Evolutionary conservation across 1,140 invertebrate genomes (phyloP).

Genomic region (Drosophila takahashii): DNA sequence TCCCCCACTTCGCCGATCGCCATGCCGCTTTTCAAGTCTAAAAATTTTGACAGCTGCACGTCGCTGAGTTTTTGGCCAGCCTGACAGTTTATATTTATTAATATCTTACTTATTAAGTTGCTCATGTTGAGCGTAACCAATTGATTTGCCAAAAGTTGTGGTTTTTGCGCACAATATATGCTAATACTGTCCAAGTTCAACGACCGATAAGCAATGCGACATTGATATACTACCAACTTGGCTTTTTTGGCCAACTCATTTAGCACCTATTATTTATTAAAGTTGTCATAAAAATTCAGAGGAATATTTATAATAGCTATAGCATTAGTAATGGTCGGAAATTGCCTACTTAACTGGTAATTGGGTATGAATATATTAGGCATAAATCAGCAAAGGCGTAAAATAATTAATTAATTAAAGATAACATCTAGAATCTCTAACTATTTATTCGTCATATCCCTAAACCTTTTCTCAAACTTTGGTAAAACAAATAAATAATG

Average conservation of each 20-base stretch:
- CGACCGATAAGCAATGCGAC: conserved; percentile 42
- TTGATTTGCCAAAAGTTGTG: conserved; percentile 45
- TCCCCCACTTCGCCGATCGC: conserved; percentile 6
- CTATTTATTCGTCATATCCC: too few species aligned
- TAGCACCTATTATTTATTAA: conserved; percentile 40
- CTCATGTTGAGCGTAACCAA: conserved; percentile 40
- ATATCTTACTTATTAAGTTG: conserved; percentile 49
- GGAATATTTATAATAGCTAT: conserved; percentile 21
- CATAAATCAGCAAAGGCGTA: too few species aligned
- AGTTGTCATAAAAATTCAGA: conserved; percentile 26
- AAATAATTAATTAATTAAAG: too few species aligned
- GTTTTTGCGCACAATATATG: conserved; percentile 24
- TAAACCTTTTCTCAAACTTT: too few species aligned
- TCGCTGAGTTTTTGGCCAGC: conserved; percentile 17
- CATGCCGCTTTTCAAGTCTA: conserved; percentile 3
- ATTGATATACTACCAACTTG: conserved; percentile 9
- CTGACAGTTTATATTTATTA: conserved; percentile 47
- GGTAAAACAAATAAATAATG: too few species aligned
- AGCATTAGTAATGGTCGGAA: neutral
- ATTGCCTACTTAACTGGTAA: neutral
- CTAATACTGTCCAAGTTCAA: conserved; percentile 28
- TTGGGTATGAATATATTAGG: conserved; percentile 4
- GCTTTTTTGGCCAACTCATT: conserved; percentile 23
- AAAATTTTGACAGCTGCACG: conserved; percentile 38
- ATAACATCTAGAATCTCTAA: too few species aligned